These are phyloP conservation scores for Podargus strigoides DNA, from an alignment of 2,797 vertebrate genomes.

Conservation along the genomic window DNA sequence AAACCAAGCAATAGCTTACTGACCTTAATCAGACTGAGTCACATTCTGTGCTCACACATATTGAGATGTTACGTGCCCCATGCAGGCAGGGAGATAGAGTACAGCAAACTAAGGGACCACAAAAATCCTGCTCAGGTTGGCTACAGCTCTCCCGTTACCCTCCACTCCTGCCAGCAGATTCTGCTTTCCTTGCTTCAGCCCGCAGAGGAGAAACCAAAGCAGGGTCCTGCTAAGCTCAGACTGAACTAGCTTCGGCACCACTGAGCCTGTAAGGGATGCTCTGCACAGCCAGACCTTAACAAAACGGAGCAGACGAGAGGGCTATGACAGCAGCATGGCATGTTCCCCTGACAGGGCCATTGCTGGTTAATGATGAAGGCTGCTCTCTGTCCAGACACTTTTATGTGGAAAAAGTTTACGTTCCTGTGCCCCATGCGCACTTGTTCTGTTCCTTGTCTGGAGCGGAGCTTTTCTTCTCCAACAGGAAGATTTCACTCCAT, in stretches of 20 bases:
- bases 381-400: background rate
- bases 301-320: background rate
- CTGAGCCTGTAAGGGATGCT: background rate
- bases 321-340: background rate
- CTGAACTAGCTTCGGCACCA: background rate
- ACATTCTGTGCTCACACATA: background rate
- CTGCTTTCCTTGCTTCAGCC: background rate
- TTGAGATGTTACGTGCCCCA: background rate
- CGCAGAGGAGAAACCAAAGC: fast-evolving
- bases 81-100: background rate
- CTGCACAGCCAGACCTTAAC: background rate
- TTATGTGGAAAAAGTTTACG: background rate
- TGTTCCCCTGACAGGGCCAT: background rate
- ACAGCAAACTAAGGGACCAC: background rate
- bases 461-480: background rate
- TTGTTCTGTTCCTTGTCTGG: background rate
- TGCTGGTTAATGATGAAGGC: background rate
- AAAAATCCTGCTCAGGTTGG: background rate
- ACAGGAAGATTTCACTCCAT: background rate
- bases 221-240: background rate
- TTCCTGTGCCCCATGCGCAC: background rate
- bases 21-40: background rate
- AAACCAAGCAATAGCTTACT: background rate
- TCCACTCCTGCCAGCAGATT: background rate
- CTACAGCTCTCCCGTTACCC: background rate